Percentiles rank a stretch among this genome's conserved stretches.
phyloP scores from a whole-genome alignment of 2,113 vertebrate genomes.

The Callipepla californica region DNA sequence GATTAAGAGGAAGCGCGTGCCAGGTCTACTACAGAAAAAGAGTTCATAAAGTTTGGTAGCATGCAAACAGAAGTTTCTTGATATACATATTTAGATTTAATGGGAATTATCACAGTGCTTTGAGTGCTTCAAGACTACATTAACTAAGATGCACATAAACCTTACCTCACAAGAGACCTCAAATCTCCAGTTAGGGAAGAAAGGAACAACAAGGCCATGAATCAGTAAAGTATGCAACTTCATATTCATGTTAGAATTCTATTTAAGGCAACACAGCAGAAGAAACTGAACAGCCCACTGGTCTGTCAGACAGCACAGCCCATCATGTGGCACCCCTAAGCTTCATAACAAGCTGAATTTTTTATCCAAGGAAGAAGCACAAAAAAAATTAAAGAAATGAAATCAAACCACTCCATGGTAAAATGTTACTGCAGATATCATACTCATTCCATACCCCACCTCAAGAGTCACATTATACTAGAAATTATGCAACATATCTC shows the following conservation, averaged over 20 bases:
- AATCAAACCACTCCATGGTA: background rate
- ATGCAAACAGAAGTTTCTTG: background rate
- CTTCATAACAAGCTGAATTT: background rate
- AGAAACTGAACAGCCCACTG: background rate
- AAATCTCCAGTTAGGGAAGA: background rate
- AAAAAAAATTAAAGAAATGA: background rate
- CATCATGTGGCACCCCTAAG: fast-evolving
- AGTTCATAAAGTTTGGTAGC: background rate
- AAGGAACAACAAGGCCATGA: background rate
- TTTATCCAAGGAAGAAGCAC: background rate
- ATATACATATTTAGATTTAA: background rate
- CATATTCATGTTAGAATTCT: background rate
- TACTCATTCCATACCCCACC: background rate
- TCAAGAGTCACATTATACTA: background rate
- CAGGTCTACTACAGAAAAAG: background rate
- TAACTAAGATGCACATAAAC: background rate
- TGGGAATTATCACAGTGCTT: fast-evolving
- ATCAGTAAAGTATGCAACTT: background rate
- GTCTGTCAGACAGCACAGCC: background rate
- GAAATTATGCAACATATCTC: too few relatives aligned
- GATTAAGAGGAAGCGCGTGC: background rate
- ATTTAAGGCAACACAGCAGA: background rate
- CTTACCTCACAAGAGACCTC: background rate
- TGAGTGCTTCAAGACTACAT: background rate
- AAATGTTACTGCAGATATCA: background rate